Evolutionary conservation across 2,888 invertebrate genomes (phyloP).

Genomic region (Leucoma salicis): DNA sequence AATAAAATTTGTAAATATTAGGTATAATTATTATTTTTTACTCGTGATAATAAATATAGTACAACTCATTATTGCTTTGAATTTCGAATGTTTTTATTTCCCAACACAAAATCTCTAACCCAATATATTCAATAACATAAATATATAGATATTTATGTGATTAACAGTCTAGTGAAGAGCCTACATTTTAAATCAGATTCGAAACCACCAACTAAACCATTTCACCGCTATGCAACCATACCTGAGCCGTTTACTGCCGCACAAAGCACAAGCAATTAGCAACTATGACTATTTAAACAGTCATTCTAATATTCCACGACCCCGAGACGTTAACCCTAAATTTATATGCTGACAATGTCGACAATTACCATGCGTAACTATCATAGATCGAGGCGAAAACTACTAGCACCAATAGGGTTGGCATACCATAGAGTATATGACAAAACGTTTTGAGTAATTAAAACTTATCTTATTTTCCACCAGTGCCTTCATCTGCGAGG

Average conservation of each 20-base stretch:
- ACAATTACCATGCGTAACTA: slow-evolving; percentile 56
- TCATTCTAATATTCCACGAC: slow-evolving; percentile 19
- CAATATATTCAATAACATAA: no score
- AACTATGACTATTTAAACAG: slow-evolving; percentile 2
- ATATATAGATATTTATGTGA: no score
- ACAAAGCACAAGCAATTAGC: slow-evolving; percentile 6
- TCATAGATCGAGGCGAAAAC: slow-evolving; percentile 35
- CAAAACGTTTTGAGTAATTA: no score
- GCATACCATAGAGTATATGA: neutral
- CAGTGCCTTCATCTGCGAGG: no score
- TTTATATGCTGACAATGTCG: slow-evolving; percentile 39
- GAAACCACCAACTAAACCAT: neutral
- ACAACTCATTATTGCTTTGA: no score
- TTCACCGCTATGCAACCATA: neutral
- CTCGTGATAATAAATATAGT: no score
- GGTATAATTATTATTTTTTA: no score
- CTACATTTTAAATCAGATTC: neutral
- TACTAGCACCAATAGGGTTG: slow-evolving; percentile 8
- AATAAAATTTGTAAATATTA: no score
- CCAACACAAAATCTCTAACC: no score
- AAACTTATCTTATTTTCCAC: no score
- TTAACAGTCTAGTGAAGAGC: neutral
- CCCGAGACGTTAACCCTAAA: slow-evolving; percentile 30
- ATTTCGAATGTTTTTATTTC: no score
- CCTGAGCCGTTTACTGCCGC: neutral